phyloP scores from a whole-genome alignment of 2,113 vertebrate genomes.

The Mugil cephalus region DNA sequence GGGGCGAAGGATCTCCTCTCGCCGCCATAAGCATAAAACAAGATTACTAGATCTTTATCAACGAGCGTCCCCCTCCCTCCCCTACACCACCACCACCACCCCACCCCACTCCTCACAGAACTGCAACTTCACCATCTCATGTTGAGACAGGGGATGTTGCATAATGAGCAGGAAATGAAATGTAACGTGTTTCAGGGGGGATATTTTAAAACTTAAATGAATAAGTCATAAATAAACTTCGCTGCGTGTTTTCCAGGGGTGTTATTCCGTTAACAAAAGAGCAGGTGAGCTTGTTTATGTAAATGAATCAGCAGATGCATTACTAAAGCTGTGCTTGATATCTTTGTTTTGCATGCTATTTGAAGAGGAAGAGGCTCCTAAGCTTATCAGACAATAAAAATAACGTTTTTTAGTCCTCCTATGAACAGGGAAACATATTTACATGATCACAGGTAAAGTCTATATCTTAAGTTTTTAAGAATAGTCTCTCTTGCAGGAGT shows the following conservation, averaged over 20 bases:
- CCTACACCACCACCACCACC: no score
- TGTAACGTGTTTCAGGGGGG: constrained; percentile 15
- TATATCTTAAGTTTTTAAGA: not conserved
- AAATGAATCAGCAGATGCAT: constrained; percentile 44
- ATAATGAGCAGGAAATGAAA: constrained; percentile 54
- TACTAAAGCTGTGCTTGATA: constrained; percentile 18
- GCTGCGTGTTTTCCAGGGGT: constrained; percentile 16
- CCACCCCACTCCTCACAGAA: not conserved
- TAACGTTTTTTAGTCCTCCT: constrained; percentile 6
- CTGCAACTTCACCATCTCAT: constrained; percentile 36
- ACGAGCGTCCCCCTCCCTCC: not conserved
- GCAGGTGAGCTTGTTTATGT: constrained; percentile 44
- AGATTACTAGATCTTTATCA: constrained; percentile 75
- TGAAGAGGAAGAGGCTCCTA: not conserved
- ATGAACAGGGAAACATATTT: constrained; percentile 1
- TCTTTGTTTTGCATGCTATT: constrained; percentile 45
- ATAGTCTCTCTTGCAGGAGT: constrained; percentile 16
- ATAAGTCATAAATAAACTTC: constrained; percentile 54
- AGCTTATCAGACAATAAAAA: constrained; percentile 20
- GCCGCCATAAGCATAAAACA: constrained; percentile 68
- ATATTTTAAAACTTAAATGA: constrained; percentile 44
- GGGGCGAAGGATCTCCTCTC: constrained; percentile 60
- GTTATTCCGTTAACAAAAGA: constrained; percentile 26
- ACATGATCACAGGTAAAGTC: constrained; percentile 7
- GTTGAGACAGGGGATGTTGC: constrained; percentile 43